Base-by-base conservation (phyloP, 1,140 invertebrate species). In the Vanessa tameamea region DNA sequence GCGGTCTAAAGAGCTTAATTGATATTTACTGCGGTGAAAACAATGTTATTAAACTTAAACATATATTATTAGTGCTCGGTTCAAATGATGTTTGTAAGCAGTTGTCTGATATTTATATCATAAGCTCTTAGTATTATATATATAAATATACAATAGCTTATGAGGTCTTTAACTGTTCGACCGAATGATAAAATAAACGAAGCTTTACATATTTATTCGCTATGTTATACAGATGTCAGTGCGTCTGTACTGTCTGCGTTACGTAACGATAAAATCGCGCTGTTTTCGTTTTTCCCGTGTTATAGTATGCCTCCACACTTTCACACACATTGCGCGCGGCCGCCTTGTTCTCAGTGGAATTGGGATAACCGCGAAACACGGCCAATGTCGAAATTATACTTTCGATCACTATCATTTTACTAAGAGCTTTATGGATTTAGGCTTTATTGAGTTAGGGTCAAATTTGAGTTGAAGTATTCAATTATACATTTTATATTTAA, bases 361-460 rank as follows among this genome's bases (percentile, higher is more conserved):
- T 31, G 14, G 57, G 55, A 55, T 53, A 67, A 47, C 16, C 11
- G 15, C 16, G 15, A 59, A 69, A 69, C 66, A 16, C 66, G 53
- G 66, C 66, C 66, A 69, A 69, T 69, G 51, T 69, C 66, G 66
- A 69, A 69, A 69, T 59, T 47, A 16, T 16, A 53, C 15, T n/a
- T 20, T 48, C 11, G 14, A 48, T 48, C 14, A 11, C 14, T 6
- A 48, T 48, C 0, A 9, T 48, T 48, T 48, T 48, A 48, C 6
- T 13, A 37, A 7, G 31, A 5, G 31, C 7, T 43, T 9, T 9
- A 43, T 43, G 37, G 9, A 43, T 9, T 31, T 31, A 31, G 26
- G 26, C 1, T 31, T 31, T 43, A 6, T 43, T 43, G 9, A 43
- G 1, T 8, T 1, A 9, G 9, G 6, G 37, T 43, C 37, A 43